phyloP scores from a whole-genome alignment of 2,888 invertebrate species.

The Macrophya alboannulata region DNA sequence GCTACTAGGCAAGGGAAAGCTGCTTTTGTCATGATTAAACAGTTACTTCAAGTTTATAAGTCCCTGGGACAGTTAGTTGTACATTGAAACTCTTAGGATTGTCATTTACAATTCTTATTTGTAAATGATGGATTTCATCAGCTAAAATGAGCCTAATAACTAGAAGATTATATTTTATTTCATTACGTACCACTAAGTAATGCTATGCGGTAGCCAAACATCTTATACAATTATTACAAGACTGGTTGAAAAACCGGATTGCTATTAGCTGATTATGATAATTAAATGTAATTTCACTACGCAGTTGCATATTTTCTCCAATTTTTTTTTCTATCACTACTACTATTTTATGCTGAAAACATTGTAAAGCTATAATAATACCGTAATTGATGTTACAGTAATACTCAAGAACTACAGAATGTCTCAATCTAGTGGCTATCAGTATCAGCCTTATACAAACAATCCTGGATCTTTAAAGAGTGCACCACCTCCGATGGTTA shows the following conservation, averaged over 20 bases:
- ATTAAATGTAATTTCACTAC: not conserved
- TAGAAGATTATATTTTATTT: not conserved
- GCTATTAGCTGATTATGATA: not conserved
- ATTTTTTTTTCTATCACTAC: not conserved
- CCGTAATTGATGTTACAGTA: slow-evolving; percentile 63
- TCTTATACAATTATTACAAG: not conserved
- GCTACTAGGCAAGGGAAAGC: not conserved
- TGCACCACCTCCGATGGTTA: slow-evolving; percentile 67
- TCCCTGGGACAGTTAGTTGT: not conserved
- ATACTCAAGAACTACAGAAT: slow-evolving; percentile 66
- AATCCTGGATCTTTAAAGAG: slow-evolving; percentile 67
- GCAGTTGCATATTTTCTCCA: not conserved
- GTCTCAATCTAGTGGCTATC: slow-evolving; percentile 74
- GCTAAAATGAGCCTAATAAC: not conserved
- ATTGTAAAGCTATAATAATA: not conserved
- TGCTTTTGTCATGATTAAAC: not conserved
- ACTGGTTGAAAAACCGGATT: not conserved
- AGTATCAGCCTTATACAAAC: slow-evolving; percentile 69
- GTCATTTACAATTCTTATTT: not conserved
- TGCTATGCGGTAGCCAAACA: not conserved
- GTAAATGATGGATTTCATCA: not conserved
- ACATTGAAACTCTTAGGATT: not conserved
- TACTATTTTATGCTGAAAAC: not conserved
- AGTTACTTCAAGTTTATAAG: slow-evolving; percentile 3
- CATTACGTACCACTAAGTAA: not conserved